Base-by-base conservation (phyloP, 2,888 invertebrate genomes). In the Andrena bicolor region DNA sequence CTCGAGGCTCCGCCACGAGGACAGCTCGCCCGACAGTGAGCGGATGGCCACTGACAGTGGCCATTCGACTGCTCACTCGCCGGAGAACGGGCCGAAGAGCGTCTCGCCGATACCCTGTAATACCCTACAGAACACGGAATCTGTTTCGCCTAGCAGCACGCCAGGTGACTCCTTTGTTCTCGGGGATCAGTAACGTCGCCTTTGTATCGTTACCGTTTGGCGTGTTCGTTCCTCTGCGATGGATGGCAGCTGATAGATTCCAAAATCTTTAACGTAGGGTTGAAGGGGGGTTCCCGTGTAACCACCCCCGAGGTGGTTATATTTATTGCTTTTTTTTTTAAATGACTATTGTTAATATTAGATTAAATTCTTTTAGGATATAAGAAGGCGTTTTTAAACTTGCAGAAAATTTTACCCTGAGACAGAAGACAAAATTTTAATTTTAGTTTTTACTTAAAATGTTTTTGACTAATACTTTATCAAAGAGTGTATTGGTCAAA, bases 61-160 rank as follows among this genome's bases (percentile, higher is more conserved):
- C 1, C 98, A 98, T 92, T 98, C 98, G 88, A 98, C 98, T 26
- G 97, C 98, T 64, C 98, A 98, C 93, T 98, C 98, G 0, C 98
- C 98, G 0, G 98, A 98, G 89, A 95, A 95, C 82, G 98, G 97
- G 32, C 97, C 97, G 69, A 98, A 98, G 94, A 97, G 97, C 88
- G 96, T 97, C 94, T 98, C 98, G 49, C 98, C 97, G 10, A 96
- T 96, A 75, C 95, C 89, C 26, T 88, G 88, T 94, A 95, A 92
- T 79, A 92, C 92, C 10, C 76, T 93, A 10, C 93, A 92, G 78
- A 93, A 93, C 79, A 90, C 92, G 28, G 93, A 93, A 63, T 93
- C 93, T 4, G 93, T 89, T n/a, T 94, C 93, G 32, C 92, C 93
- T 8, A 91, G 92, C 60, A 94, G 93, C 80, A 93, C 93, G 10